Evolutionary conservation across 2,888 invertebrate species (phyloP).

Genomic region (Campoletis raptor): DNA sequence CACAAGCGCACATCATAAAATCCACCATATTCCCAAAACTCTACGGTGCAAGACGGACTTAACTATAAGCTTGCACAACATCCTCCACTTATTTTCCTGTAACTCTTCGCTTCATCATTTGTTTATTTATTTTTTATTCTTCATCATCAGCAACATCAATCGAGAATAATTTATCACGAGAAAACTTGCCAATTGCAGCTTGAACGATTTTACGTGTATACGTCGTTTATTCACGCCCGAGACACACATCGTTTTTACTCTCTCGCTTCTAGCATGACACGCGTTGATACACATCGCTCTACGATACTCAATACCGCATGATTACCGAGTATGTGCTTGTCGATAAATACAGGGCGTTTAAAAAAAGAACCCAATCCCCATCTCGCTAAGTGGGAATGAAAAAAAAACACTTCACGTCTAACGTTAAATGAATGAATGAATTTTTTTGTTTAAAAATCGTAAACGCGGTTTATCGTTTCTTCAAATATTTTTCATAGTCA

Average conservation of each 20-base stretch:
- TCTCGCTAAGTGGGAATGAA: background rate
- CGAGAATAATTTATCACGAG: slow-evolving; percentile 44
- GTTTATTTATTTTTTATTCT: background rate
- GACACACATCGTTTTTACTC: slow-evolving; percentile 43
- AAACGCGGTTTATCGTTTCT: background rate
- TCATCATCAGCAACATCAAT: slow-evolving; percentile 1
- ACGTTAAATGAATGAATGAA: background rate
- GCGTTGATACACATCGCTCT: slow-evolving; percentile 57
- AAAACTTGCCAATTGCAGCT: slow-evolving; percentile 51
- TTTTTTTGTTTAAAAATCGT: background rate
- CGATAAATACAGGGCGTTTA: background rate
- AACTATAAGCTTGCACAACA: background rate
- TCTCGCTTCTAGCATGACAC: slow-evolving; percentile 39
- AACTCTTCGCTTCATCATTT: background rate
- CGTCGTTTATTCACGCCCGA: slow-evolving; percentile 61
- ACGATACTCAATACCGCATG: slow-evolving; percentile 34
- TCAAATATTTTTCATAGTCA: background rate
- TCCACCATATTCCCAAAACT: slow-evolving; percentile 42
- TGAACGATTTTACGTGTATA: slow-evolving; percentile 63
- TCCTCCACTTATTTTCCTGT: background rate
- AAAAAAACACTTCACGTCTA: background rate
- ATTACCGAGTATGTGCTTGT: slow-evolving; percentile 7
- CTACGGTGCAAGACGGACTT: slow-evolving; percentile 2
- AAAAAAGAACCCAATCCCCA: background rate
- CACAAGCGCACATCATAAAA: slow-evolving; percentile 10